phyloP scores from a whole-genome alignment of 2,797 vertebrate species.

The Neomorphus geoffroyi region DNA sequence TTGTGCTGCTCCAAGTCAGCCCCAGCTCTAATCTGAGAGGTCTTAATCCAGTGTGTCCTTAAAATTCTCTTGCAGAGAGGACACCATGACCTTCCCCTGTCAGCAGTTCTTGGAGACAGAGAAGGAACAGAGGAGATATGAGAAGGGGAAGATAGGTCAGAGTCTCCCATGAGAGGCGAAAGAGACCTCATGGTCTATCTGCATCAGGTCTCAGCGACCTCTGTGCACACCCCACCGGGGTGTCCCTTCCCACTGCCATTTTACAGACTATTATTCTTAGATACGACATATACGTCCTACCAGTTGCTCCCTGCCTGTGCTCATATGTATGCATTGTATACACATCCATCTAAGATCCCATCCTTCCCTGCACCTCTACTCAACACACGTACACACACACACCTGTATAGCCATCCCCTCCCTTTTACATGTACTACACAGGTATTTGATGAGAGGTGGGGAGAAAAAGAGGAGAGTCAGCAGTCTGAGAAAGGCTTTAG shows the following conservation, averaged over 20 bases:
- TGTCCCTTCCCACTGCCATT: not conserved
- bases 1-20: not conserved
- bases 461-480: not conserved
- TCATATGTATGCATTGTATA: not conserved
- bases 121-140: not conserved
- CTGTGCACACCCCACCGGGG: accelerated
- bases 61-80: not conserved
- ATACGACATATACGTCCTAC: not conserved
- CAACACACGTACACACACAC: too few species aligned
- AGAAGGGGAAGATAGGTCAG: not conserved
- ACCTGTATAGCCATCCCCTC: not conserved
- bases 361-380: not conserved
- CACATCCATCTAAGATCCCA: not conserved
- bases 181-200: not conserved
- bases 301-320: not conserved
- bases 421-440: not conserved
- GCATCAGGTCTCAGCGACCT: not conserved
- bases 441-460: not conserved
- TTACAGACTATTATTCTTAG: not conserved
- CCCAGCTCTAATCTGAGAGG: not conserved
- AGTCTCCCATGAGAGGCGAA: not conserved
- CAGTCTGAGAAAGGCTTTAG: not conserved
- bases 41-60: not conserved
- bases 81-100: not conserved
- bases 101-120: not conserved